Conservation (phyloP, 1,140 invertebrate genomes). For the Apis florea region DNA sequence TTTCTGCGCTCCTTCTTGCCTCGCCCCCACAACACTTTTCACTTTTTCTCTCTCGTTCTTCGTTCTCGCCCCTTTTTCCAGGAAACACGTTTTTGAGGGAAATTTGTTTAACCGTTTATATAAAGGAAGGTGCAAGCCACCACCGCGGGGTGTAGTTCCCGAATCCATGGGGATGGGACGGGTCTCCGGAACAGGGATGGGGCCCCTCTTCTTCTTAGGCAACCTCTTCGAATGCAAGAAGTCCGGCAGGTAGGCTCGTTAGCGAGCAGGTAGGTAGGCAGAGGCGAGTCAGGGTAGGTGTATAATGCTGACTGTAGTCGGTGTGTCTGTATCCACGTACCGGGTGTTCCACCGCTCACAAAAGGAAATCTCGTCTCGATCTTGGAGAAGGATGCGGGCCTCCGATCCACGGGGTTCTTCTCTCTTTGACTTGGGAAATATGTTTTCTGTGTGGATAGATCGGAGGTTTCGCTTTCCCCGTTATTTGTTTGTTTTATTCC, state of each 20-base stretch:
- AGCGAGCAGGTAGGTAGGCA: constrained; percentile 78
- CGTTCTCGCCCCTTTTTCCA: background rate
- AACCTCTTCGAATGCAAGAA: constrained; percentile 74
- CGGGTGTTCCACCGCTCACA: constrained; percentile 66
- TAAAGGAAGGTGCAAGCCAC: constrained; percentile 66
- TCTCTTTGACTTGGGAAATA: constrained; percentile 11
- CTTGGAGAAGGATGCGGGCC: background rate
- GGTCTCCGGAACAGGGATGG: constrained; percentile 20
- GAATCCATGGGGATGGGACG: constrained; percentile 52
- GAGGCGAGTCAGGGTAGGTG: constrained; percentile 71
- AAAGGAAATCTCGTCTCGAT: constrained; percentile 28
- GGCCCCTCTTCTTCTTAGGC: constrained; percentile 49
- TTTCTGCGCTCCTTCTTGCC: background rate
- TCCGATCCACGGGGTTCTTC: too few species aligned
- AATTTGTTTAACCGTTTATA: constrained; percentile 75
- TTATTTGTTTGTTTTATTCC: too few species aligned
- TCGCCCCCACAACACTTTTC: background rate
- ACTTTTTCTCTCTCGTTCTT: background rate
- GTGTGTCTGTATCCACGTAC: constrained; percentile 71
- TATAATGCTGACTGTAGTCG: constrained; percentile 75
- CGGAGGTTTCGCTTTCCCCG: too few species aligned
- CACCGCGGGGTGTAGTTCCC: constrained; percentile 61
- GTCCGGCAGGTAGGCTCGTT: constrained; percentile 79
- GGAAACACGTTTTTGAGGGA: constrained; percentile 58
- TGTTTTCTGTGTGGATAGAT: background rate